Base-by-base conservation (phyloP, 1,140 invertebrate genomes). In the Hycleus phaleratus region DNA sequence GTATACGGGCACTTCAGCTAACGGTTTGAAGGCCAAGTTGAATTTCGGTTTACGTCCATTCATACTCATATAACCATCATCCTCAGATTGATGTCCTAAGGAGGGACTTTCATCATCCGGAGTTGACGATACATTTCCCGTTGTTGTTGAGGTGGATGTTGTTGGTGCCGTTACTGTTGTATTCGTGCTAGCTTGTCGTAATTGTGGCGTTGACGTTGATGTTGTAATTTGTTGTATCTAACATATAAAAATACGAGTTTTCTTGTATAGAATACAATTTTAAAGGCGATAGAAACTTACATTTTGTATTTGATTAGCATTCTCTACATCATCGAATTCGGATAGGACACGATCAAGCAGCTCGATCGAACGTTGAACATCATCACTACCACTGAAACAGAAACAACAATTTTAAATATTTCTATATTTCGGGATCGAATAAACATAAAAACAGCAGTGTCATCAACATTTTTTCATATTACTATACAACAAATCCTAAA, bases 61-160 rank as follows among this genome's bases (percentile, higher is more conserved):
- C 80, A 90, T 88, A 75, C 87, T 90, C 87, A 90, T 90, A 75
- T 91, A 91, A 73, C 87, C 88, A 82, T 91, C 88, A 81, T 91
- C 88, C 73, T 91, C 88, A 40, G 87, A 90, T 71, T 88, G 87
- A 73, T 89, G 86, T 60, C 83, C 86, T 70, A 84, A 81, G 66
- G 83, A 86, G 69, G 84, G 83, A 70, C 83, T 85, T 75, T 86
- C 85, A 78, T 87, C 84, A 68, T 82, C 81, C 59, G 80, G 80
- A 46, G 79, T 80, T 61, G 77, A 73, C 26, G 61, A 50, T 26
- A 61, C 60, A 46, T 65, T 65, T 12, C 58, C 61, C 3, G 67
- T 46, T 24, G 46, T 53, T 42, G 40, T 42, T 42, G 9, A 5
- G 4, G 40, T 42, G 5, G 9, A 4, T n/a, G 9, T 42, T 42